Evolutionary conservation across 2,888 invertebrate species (phyloP).

Genomic region (Cryptocheilus praepositus): DNA sequence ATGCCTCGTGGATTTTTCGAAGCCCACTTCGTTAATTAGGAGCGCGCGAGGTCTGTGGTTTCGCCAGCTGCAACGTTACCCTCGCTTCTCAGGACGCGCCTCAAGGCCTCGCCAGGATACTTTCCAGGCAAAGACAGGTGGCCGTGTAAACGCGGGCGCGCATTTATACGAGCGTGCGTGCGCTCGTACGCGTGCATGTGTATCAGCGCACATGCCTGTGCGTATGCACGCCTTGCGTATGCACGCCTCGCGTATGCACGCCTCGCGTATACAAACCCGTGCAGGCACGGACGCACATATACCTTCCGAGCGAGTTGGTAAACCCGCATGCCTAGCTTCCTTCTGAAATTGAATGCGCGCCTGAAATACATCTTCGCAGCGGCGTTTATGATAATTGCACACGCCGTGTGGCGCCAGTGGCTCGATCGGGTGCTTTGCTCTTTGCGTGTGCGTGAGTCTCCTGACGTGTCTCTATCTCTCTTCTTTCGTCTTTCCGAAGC

Average conservation of each 20-base stretch:
- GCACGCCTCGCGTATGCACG: too few species aligned
- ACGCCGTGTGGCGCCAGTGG: slow-evolving; percentile 57
- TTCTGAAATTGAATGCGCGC: slow-evolving; percentile 57
- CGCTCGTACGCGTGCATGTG: too few species aligned
- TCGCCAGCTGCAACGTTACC: slow-evolving; percentile 5
- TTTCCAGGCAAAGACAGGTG: slow-evolving; percentile 22
- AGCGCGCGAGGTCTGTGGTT: slow-evolving; percentile 1
- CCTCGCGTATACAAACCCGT: too few species aligned
- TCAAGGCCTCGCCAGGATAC: slow-evolving; percentile 25
- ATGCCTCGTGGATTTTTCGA: too few species aligned
- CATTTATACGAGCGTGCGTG: too few species aligned
- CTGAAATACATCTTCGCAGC: slow-evolving; percentile 53
- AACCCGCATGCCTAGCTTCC: slow-evolving; percentile 54
- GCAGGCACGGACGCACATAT: too few species aligned
- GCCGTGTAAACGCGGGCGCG: slow-evolving; percentile 4
- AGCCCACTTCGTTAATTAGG: neutral
- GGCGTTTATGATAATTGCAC: slow-evolving; percentile 66
- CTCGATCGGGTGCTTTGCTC: slow-evolving; percentile 33
- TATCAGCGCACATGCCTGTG: too few species aligned
- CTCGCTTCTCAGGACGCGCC: slow-evolving; percentile 21
- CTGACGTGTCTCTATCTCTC: slow-evolving; percentile 11
- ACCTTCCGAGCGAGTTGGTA: neutral
- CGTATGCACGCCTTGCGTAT: too few species aligned
- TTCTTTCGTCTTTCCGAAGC: slow-evolving; percentile 3
- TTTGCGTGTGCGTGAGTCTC: slow-evolving; percentile 18